Evolutionary conservation across 2,113 vertebrate genomes (phyloP).

Genomic region (Sylvilagus bachmani): DNA sequence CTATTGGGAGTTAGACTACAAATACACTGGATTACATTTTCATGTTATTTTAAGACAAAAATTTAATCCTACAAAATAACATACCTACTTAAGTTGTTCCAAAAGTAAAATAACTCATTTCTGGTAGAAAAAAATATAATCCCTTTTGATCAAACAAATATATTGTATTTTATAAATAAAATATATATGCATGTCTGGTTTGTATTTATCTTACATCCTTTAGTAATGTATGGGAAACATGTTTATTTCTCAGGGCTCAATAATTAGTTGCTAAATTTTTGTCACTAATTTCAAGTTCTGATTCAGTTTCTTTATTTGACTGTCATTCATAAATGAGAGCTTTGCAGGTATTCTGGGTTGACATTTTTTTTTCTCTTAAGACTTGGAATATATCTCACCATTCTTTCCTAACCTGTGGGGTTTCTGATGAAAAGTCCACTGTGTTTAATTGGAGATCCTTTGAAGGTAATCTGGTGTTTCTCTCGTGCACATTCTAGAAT

Average conservation of each 20-base stretch:
- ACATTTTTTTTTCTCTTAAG: too few species aligned
- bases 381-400: too few species aligned
- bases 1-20: neutral
- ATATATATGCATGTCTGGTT: neutral
- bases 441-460: too few species aligned
- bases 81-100: neutral
- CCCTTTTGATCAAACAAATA: neutral
- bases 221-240: neutral
- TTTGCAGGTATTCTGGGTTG: too few species aligned
- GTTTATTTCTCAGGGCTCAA: neutral
- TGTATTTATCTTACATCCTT: neutral
- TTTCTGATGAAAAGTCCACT: too few species aligned
- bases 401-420: too few species aligned
- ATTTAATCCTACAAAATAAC: conserved; percentile 17
- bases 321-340: too few species aligned
- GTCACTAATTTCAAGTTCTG: neutral
- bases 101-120: neutral
- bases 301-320: neutral
- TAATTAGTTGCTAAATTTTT: neutral
- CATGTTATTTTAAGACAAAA: neutral
- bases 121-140: neutral
- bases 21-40: neutral
- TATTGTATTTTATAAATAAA: conserved; percentile 32
- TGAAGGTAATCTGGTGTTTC: too few species aligned
- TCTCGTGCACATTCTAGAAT: too few species aligned